Evolutionary conservation across 2,797 vertebrate species (phyloP), one percentile per base, ranked within the genome.

Genomic region (Danio choprae): DNA sequence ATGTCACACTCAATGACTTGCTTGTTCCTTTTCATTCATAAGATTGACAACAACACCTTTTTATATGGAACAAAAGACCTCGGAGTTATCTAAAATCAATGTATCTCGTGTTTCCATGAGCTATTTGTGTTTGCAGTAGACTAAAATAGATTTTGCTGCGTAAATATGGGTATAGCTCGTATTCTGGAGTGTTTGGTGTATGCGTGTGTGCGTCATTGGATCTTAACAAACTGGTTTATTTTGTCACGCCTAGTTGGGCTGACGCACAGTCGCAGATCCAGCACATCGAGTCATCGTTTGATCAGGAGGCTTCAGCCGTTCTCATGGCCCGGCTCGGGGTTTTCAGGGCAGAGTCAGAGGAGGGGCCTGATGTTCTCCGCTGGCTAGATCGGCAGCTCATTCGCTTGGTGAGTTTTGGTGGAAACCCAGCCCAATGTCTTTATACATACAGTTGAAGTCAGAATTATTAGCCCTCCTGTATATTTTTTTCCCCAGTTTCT

Each of bases 301-400:
- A 99, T 91, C 97, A 99, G 89, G 98, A 99, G 83, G 97, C 96
- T 0, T 95, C 97, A 0, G 97, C 97, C 0, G 97, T 99, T 80
- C 89, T 99, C 82, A 98, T 99, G 97, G 98, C 97, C 15, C 94
- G 96, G 3, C 92, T 99, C 64, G 97, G 95, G 2, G 97, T 99
- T 62, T 98, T 97, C 90, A 92, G 96, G 82, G 96, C 96, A 0
- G 97, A 99, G 87, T 97, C 96, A 0, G 97, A 99, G 87, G 98
- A 99, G 84, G 97, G 98, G 0, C 98, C 98, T 0, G 98, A 99
- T 2, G 97, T 99, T 3, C 92, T 99, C 60, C 94, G 97, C 9
- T 99, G 97, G 97, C 93, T 99, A 7, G 98, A 99, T 91, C 93
- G 97, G 29, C 98, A 99, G 86, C 95, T 99, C 22, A 99, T 99